Evolutionary conservation across 2,113 vertebrate genomes (phyloP).

Genomic region (Vireo altiloquus): DNA sequence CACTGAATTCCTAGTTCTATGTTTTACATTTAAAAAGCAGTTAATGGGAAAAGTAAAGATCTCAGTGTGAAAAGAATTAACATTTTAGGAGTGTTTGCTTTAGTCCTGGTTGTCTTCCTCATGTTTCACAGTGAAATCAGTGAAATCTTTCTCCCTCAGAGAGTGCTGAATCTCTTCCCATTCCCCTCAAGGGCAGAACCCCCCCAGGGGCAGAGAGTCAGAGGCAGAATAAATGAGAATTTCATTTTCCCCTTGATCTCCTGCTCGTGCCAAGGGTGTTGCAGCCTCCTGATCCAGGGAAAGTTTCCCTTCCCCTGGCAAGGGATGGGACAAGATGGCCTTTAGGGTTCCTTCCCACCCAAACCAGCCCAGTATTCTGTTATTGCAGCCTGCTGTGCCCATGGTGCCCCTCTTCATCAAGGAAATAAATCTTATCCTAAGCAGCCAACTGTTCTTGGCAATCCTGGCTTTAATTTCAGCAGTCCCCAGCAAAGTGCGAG

Average conservation of each 20-base stretch:
- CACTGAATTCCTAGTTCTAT: background rate
- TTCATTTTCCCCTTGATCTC: background rate
- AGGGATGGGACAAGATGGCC: background rate
- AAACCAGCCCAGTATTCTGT: too few species aligned
- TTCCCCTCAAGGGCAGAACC: rapidly evolving
- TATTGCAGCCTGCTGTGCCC: background rate
- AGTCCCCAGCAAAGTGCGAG: background rate
- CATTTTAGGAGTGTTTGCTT: background rate
- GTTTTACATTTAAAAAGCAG: background rate
- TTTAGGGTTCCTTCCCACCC: background rate
- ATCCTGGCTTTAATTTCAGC: background rate
- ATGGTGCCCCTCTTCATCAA: background rate
- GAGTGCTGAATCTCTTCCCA: background rate
- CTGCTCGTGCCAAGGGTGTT: background rate
- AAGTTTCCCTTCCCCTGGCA: background rate
- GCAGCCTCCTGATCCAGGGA: background rate
- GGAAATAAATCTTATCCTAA: background rate
- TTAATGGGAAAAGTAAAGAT: background rate
- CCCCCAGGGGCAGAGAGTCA: background rate
- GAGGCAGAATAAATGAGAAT: background rate
- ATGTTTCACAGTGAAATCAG: background rate
- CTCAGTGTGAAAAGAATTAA: background rate
- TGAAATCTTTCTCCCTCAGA: background rate
- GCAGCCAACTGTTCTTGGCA: background rate
- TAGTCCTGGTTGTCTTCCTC: background rate